phyloP scores from a whole-genome alignment of 2,797 vertebrate species.

The Lates japonicus region DNA sequence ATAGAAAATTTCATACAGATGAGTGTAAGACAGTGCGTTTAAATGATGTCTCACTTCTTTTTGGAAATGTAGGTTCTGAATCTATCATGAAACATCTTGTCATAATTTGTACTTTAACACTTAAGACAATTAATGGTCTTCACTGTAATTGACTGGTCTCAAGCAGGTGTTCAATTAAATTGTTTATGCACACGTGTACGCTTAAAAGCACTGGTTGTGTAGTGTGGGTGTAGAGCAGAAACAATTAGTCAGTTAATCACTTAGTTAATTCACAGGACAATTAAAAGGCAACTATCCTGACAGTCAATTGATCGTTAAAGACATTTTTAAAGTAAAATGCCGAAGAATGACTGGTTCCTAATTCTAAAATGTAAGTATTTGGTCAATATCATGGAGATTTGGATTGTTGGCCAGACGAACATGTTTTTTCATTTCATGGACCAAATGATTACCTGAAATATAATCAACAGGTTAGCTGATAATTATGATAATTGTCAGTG shows the following conservation, averaged over 20 bases:
- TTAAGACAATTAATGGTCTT: conserved; percentile 12
- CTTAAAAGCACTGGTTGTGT: background rate
- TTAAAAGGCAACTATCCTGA: background rate
- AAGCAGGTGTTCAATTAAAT: conserved; percentile 17
- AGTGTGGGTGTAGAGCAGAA: background rate
- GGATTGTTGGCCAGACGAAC: background rate
- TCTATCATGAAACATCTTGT: conserved; percentile 3
- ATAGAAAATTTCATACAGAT: conserved; percentile 13
- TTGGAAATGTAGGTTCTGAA: conserved; percentile 4
- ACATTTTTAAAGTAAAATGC: background rate
- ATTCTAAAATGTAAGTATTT: background rate
- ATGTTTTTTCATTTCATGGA: background rate
- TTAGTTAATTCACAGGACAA: background rate
- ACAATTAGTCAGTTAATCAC: background rate
- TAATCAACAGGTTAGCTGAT: background rate
- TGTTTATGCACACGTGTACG: background rate
- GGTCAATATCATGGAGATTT: background rate
- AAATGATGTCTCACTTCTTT: conserved; percentile 20
- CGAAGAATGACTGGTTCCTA: background rate
- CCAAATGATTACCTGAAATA: background rate
- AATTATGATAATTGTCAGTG: too few species aligned
- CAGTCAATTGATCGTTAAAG: background rate
- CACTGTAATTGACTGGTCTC: conserved; percentile 1
- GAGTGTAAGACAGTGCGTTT: background rate
- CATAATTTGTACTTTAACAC: conserved; percentile 2